These are phyloP conservation scores for Cryptotermes secundus DNA, from an alignment of 1,140 invertebrate species.

Conservation along the genomic window DNA sequence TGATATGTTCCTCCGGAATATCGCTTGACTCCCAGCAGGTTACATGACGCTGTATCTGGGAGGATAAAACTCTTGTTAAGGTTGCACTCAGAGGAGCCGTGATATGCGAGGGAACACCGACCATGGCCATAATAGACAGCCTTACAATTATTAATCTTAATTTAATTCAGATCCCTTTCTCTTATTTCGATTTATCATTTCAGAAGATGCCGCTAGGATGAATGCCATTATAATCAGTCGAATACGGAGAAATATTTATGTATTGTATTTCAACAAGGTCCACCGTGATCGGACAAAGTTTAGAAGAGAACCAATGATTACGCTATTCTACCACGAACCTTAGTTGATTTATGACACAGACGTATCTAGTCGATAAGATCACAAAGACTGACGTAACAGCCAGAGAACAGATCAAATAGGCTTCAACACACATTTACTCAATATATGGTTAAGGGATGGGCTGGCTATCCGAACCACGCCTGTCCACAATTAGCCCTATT, in stretches of 20 bases:
- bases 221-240: not conserved
- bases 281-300: too few relatives aligned
- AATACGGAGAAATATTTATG: not conserved
- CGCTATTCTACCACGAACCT: not conserved
- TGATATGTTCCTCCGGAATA: too few relatives aligned
- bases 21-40: too few relatives aligned
- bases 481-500: slow-evolving; percentile 1
- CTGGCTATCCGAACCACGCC: not conserved
- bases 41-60: too few relatives aligned
- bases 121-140: too few relatives aligned
- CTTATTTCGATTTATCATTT: not conserved
- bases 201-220: not conserved
- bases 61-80: too few relatives aligned
- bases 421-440: not conserved
- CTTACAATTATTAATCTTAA: not conserved
- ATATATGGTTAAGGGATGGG: not conserved
- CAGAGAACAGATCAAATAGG: not conserved
- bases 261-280: too few relatives aligned
- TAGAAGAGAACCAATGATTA: not conserved
- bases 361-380: not conserved
- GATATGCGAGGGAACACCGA: too few relatives aligned
- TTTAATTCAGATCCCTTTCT: not conserved
- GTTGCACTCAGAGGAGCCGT: too few relatives aligned
- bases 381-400: not conserved
- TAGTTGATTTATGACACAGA: not conserved